Conservation (phyloP, 2,888 invertebrate genomes). For the Sympetrum striolatum region DNA sequence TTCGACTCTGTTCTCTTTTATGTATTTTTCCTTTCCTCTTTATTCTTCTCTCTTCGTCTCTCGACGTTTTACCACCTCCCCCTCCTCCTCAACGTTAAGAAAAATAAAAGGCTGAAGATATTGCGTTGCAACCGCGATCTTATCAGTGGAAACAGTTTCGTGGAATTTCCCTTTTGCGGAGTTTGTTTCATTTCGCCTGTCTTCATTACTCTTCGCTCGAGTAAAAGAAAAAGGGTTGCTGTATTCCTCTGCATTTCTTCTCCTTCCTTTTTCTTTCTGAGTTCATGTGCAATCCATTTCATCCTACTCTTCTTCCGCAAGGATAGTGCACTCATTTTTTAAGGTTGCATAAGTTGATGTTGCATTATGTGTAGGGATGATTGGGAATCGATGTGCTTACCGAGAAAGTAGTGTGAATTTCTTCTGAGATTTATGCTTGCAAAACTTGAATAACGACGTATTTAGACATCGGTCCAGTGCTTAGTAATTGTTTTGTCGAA, state of each 20-base stretch:
- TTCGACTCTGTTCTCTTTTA: neutral
- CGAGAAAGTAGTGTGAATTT: too few relatives aligned
- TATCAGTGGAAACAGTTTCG: neutral
- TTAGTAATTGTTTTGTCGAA: too few relatives aligned
- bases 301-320: neutral
- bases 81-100: neutral
- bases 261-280: neutral
- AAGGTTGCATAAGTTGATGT: neutral
- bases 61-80: neutral
- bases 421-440: too few relatives aligned
- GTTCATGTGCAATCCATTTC: neutral
- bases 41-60: neutral
- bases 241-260: neutral
- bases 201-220: neutral
- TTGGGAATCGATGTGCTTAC: too few relatives aligned
- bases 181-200: neutral
- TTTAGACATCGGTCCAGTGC: too few relatives aligned
- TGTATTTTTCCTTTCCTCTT: neutral
- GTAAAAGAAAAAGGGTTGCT: neutral
- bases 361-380: too few relatives aligned
- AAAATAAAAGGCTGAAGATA: neutral
- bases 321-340: neutral
- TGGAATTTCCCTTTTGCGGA: neutral
- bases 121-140: neutral
- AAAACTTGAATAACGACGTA: too few relatives aligned